Conservation (phyloP, 2,888 invertebrate genomes). For the Xylophagus ater region DNA sequence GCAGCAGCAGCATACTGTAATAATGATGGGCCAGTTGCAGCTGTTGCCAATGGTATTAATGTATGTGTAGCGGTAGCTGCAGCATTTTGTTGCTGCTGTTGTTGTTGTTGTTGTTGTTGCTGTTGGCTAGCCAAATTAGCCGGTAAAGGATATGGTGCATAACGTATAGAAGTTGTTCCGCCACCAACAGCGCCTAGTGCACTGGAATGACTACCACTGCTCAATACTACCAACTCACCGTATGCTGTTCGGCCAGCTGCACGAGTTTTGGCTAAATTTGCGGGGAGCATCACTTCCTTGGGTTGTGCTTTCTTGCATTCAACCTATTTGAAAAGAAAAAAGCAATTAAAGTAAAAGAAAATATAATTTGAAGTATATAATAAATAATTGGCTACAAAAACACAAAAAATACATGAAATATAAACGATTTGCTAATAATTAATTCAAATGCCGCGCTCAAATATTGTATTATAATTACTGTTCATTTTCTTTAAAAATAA, state of each 20-base stretch:
- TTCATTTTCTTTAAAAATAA: too few relatives aligned
- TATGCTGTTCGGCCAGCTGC: constrained; percentile 92
- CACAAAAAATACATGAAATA: too few relatives aligned
- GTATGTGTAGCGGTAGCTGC: constrained; percentile 28
- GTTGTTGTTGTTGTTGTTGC: constrained; percentile 39
- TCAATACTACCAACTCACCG: constrained; percentile 92
- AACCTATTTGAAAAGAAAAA: constrained; percentile 63
- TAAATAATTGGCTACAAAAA: too few relatives aligned
- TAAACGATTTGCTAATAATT: too few relatives aligned
- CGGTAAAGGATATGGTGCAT: constrained; percentile 53
- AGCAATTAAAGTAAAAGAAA: constrained; percentile 8
- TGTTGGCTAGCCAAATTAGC: constrained; percentile 36
- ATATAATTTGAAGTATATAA: too few relatives aligned
- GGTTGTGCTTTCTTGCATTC: constrained; percentile 99
- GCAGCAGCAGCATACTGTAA: constrained; percentile 50
- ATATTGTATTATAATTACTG: too few relatives aligned
- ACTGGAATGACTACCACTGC: constrained; percentile 53
- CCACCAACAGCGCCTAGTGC: constrained; percentile 33
- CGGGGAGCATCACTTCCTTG: constrained; percentile 99
- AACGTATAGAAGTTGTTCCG: constrained; percentile 45
- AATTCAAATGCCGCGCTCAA: too few relatives aligned
- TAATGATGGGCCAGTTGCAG: constrained; percentile 40
- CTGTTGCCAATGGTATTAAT: constrained; percentile 27
- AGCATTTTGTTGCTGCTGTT: constrained; percentile 37
- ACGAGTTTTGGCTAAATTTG: constrained; percentile 89